Base-by-base conservation (phyloP, 30 jellyfish, hydroid and myxozoan genomes). In the Aurelia sp. region DNA sequence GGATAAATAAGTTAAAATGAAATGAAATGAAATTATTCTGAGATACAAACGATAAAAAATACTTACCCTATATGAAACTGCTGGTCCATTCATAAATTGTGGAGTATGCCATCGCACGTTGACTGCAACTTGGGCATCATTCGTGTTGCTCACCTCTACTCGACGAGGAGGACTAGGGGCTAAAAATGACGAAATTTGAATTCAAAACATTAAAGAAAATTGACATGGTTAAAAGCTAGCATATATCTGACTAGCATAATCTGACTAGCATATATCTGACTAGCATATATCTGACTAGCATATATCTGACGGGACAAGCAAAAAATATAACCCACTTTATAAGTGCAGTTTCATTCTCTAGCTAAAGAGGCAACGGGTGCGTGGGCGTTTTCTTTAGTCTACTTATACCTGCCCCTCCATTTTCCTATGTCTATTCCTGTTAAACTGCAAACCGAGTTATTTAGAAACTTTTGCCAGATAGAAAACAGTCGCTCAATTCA, bases 61-160 rank as follows among this genome's bases (percentile, higher is more conserved):
- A 67, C 87, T 27, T 52, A 87, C 96, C 78, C 51, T 78, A 66
- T 87, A 87, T 6, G 82, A 64, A 6, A 79, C 91, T 30, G 59
- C 62, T 21, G 89, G 92, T 15, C 91, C 91, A 53, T 88, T 88
- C 3, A 62, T 6, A 22, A 10, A 50, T 30, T 31, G 20, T 35
- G 97, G 91, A 13, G 79, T 81, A 22, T 47, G 62, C 97, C 97
- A 88, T 22, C 33, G 19, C 12, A 88, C 89, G 30, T 33, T 55
- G 22, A 88, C 70, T 18, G 78, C 76, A 3, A 78, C 66, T 30
- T 88, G 69, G 23, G 27, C 76, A 13, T 55, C 71, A 41, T 58
- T 31, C 50, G 89, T 69, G 73, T 88, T 78, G 44, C 30, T 23
- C 35, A 74, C 68, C 20, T 50, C 31, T 57, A 88, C 69, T 4